These are phyloP conservation scores for Caenorhabditis sp. DNA, from an alignment of 2,888 invertebrate genomes.

Conservation along the genomic window DNA sequence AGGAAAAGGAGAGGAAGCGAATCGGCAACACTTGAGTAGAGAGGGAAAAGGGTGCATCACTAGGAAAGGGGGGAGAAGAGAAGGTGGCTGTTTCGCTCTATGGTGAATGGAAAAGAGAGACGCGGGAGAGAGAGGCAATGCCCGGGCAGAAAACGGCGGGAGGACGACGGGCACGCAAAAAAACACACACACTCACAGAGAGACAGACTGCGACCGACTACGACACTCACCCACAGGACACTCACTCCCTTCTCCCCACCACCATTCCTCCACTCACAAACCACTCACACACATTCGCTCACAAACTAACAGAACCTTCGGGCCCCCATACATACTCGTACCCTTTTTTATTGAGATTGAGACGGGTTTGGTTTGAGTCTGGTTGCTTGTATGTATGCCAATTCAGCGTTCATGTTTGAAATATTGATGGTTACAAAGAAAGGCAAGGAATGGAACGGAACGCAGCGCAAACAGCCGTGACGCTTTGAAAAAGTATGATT, in stretches of 20 bases:
- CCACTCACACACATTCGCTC: constrained; percentile 25
- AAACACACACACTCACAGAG: constrained; percentile 20
- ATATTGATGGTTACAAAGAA: too few species aligned
- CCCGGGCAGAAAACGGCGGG: constrained; percentile 9
- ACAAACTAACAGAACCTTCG: constrained; percentile 7
- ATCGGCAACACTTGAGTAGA: constrained; percentile 46
- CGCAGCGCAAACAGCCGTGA: not conserved
- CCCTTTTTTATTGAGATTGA: too few species aligned
- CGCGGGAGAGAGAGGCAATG: constrained; percentile 14
- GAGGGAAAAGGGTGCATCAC: constrained; percentile 25
- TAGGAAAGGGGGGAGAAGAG: too few species aligned
- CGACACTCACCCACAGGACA: constrained; percentile 38
- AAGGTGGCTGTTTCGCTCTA: constrained; percentile 53
- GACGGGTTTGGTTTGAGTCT: too few species aligned
- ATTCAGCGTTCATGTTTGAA: too few species aligned
- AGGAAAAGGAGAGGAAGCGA: constrained; percentile 43
- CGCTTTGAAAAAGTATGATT: constrained; percentile 18
- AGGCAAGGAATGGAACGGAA: too few species aligned
- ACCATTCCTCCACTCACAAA: not conserved
- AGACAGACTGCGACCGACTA: too few species aligned
- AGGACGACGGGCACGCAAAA: constrained; percentile 11
- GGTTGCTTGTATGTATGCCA: too few species aligned
- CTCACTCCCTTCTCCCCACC: constrained; percentile 17
- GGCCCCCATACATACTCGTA: too few species aligned
- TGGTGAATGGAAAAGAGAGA: constrained; percentile 14